phyloP scores from a whole-genome alignment of 1,140 invertebrate species.

The Zaprionus vittiger region DNA sequence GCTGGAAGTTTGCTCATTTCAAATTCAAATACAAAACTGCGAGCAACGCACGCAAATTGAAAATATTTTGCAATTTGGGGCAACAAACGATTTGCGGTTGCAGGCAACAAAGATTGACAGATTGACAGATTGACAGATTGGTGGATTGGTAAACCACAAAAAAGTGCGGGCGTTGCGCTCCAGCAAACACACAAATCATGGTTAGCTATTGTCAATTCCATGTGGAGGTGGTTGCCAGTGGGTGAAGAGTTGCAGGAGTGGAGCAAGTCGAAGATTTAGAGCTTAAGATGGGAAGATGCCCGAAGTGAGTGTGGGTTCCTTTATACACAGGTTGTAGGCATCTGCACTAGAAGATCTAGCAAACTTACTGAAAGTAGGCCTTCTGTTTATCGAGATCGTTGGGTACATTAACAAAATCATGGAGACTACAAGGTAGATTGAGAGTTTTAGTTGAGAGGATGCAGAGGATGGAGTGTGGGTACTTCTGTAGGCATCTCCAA shows the following conservation, averaged over 20 bases:
- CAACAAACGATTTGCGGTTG: conserved; percentile 67
- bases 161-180: conserved; percentile 39
- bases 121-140: conserved; percentile 17
- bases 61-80: conserved; percentile 68
- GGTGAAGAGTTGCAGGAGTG: conserved; percentile 4
- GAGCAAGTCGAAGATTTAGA: background rate
- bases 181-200: conserved; percentile 42
- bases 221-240: conserved; percentile 9
- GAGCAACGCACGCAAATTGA: conserved; percentile 54
- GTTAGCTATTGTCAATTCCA: conserved; percentile 38
- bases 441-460: background rate
- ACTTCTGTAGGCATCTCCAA: background rate
- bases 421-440: background rate
- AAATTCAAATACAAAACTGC: conserved; percentile 63
- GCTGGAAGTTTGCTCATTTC: conserved; percentile 22
- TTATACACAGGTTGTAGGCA: background rate
- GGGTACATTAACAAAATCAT: background rate
- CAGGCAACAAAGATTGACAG: conserved; percentile 18
- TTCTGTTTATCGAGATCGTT: background rate
- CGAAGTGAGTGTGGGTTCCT: background rate
- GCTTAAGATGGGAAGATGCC: background rate
- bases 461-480: background rate
- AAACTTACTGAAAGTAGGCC: background rate
- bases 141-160: background rate
- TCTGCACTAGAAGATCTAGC: background rate